Base-by-base conservation (phyloP, 2,113 vertebrate species). In the Halichoeres trimaculatus region DNA sequence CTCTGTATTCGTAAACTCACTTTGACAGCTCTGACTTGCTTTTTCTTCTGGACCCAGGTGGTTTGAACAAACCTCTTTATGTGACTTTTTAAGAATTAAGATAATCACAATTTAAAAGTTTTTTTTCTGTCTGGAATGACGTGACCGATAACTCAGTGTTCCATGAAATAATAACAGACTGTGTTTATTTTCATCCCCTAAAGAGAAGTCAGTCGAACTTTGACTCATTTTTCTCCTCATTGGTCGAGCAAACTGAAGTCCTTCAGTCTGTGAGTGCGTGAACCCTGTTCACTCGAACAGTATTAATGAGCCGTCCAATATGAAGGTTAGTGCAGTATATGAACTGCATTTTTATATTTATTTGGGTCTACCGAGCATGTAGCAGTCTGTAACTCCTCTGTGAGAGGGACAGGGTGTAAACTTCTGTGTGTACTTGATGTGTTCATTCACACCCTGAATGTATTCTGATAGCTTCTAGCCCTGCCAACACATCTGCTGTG, bases 401-500 rank as follows among this genome's bases (percentile, higher is more conserved):
- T 62, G 60, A 88, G 77, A 84, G 78, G 19, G 14, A 79, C 70
- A 62, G 70, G 52, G 73, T 84, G 82, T 80, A 48, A n/a, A 30
- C 43, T 63, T 71, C 58, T 78, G 57, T 68, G 84, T 86, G 78
- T 78, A 66, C 68, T 65, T 73, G 70, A 76, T 56, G 76, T 79
- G 65, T 89, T 82, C 74, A 77, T 73, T 70, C 80, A 85, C 83
- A 86, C 71, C 68, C 76, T 77, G 88, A 93, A 92, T 94, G 93
- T 93, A 89, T 82, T 87, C 78, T 64, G 85, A 93, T 82, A 92
- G 82, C 71, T 85, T 85, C 64, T 74, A 84, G 85, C 83, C 81
- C 90, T 90, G 87, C 86, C 87, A 93, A 90, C 88, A 90, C 89
- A 91, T 91, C 86, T 91, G 90, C 85, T 93, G 93, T 95, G 93